phyloP scores from a whole-genome alignment of 1,140 invertebrate species.

The Holcopasites calliopsidis region DNA sequence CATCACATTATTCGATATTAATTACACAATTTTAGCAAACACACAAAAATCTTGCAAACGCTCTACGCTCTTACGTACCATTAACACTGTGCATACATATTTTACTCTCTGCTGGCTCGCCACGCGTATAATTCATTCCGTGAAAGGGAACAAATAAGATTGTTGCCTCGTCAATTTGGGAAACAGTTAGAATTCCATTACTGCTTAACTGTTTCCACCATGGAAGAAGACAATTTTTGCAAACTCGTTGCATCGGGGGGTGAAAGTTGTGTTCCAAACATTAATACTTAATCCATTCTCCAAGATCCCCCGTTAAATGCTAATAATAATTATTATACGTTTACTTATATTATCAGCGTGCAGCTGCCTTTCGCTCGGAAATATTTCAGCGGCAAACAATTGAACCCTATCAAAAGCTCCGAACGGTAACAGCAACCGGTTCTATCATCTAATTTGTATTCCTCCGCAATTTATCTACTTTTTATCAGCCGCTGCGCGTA shows the following conservation, averaged over 20 bases:
- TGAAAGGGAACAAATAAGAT: not conserved
- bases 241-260: not conserved
- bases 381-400: not conserved
- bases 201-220: not conserved
- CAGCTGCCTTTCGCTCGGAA: not conserved
- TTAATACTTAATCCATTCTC: not conserved
- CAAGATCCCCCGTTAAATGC: not conserved
- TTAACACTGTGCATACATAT: not conserved
- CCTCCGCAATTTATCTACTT: slow-evolving; percentile 37
- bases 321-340: too few species aligned
- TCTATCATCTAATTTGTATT: slow-evolving; percentile 8
- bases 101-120: not conserved
- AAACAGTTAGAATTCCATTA: not conserved
- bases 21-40: too few species aligned
- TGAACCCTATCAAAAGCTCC: not conserved
- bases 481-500: slow-evolving; percentile 34
- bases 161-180: not conserved
- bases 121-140: not conserved
- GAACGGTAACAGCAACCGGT: not conserved
- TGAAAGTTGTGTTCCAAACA: slow-evolving; percentile 7
- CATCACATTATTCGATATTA: too few species aligned
- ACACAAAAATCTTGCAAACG: too few species aligned
- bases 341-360: not conserved
- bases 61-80: not conserved
- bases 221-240: not conserved